A percentile compares a stretch with the other conserved stretches of the same genome.
phyloP scores from a whole-genome alignment of 2,113 vertebrate genomes.

The Lasiurus cinereus region DNA sequence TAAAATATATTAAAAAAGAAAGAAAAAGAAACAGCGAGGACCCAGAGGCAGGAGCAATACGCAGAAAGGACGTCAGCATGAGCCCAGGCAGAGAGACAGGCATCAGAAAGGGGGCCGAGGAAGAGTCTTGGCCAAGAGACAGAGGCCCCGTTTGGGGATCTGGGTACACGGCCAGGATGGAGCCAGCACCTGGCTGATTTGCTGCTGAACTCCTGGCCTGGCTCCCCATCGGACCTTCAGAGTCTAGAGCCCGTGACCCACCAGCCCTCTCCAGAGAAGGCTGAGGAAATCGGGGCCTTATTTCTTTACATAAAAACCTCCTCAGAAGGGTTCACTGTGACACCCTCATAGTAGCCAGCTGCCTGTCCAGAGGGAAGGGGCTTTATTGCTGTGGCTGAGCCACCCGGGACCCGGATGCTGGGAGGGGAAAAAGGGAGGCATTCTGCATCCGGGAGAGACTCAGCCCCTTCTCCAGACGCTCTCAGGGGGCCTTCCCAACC shows the following conservation, averaged over 20 bases:
- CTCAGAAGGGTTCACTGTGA: neutral
- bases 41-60: neutral
- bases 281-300: neutral
- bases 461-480: neutral
- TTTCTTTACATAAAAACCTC: neutral
- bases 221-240: neutral
- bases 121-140: neutral
- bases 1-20: no score
- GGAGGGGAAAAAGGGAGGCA: fast-evolving
- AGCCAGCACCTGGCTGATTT: neutral
- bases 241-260: neutral
- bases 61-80: neutral
- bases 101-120: neutral
- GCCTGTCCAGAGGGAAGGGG: neutral
- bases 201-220: no score
- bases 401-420: neutral
- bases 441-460: neutral
- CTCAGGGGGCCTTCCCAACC: neutral
- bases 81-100: neutral
- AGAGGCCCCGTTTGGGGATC: neutral
- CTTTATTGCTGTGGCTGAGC: neutral
- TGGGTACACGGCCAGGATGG: neutral
- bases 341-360: fast-evolving
- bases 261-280: neutral
- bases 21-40: neutral